Percentiles rank a stretch among this genome's conserved stretches.
phyloP scores from a whole-genome alignment of 2,113 vertebrate genomes.

The Heterotis niloticus region DNA sequence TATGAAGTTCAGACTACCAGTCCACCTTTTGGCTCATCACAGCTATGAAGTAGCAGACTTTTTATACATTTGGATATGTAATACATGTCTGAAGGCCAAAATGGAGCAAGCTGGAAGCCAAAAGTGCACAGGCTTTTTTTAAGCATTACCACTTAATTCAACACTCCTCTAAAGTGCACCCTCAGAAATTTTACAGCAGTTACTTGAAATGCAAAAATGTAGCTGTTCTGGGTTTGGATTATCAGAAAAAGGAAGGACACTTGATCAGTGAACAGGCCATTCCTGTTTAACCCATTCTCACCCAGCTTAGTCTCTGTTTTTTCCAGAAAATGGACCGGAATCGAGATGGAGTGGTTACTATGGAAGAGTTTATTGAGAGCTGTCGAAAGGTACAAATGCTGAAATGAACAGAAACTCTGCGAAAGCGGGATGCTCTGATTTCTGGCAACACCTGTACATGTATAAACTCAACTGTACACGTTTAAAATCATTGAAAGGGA shows the following conservation, averaged over 20 bases:
- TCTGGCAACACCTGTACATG: not conserved
- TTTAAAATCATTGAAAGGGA: constrained; percentile 51
- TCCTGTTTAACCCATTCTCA: not conserved
- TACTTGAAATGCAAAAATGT: too few relatives aligned
- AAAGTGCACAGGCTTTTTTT: too few relatives aligned
- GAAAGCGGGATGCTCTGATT: too few relatives aligned
- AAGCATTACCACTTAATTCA: not conserved
- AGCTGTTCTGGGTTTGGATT: not conserved
- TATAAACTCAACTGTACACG: not conserved
- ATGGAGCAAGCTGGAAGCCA: too few relatives aligned
- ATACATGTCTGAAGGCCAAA: too few relatives aligned
- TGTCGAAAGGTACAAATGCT: constrained; percentile 69
- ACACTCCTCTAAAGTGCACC: not conserved
- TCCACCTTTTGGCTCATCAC: too few relatives aligned
- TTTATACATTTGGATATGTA: too few relatives aligned
- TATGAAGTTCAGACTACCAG: too few relatives aligned
- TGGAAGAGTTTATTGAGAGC: constrained; percentile 74
- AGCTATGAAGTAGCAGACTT: too few relatives aligned
- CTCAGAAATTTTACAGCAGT: too few relatives aligned
- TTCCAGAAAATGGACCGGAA: constrained; percentile 63
- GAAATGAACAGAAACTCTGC: not conserved
- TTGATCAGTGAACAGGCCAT: too few relatives aligned
- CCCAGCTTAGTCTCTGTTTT: not conserved
- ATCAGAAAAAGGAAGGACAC: too few relatives aligned
- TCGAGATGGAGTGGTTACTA: constrained; percentile 72